These are phyloP conservation scores for Thermophis baileyi DNA, from an alignment of 2,113 vertebrate species.

Conservation along the genomic window DNA sequence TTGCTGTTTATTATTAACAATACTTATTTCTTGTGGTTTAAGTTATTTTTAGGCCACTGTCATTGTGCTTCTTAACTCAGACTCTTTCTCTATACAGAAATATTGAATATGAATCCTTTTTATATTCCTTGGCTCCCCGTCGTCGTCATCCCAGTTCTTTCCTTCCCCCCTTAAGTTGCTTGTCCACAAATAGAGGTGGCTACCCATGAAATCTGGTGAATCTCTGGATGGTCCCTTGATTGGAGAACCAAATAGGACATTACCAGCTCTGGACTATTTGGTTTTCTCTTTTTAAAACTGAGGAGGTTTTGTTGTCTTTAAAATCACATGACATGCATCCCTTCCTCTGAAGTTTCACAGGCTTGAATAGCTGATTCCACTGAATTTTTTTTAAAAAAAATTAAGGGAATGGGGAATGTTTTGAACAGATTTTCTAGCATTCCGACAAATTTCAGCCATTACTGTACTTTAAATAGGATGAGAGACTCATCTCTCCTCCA, in stretches of 20 bases:
- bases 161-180: background rate
- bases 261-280: background rate
- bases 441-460: background rate
- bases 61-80: background rate
- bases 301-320: background rate
- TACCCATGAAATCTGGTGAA: rapidly evolving
- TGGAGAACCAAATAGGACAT: background rate
- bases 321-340: background rate
- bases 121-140: no score
- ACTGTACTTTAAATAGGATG: background rate
- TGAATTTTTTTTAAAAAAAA: background rate
- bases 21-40: background rate
- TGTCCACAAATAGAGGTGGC: background rate
- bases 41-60: background rate
- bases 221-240: background rate
- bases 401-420: background rate
- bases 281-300: background rate
- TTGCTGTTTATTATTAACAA: background rate
- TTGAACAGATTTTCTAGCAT: background rate
- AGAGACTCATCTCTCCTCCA: background rate
- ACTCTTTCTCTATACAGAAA: background rate
- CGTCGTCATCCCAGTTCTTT: background rate
- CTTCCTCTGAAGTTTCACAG: background rate
- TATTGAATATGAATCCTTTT: background rate
- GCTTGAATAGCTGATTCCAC: background rate